Conservation (phyloP, 2,888 invertebrate genomes). For the Sarcophaga variegata region DNA sequence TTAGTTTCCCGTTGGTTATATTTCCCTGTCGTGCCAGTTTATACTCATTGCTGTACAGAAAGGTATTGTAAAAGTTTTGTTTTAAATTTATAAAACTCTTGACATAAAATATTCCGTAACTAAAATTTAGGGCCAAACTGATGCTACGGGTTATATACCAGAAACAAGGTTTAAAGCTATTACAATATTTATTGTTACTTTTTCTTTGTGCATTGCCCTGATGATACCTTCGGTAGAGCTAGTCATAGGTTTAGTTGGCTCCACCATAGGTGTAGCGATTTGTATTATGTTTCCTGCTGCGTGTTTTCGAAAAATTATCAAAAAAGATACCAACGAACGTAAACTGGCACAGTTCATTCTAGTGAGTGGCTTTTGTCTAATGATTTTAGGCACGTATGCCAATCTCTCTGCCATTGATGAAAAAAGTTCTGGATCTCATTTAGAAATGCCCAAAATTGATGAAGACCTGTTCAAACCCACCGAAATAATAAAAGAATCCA, state of each 20-base stretch:
- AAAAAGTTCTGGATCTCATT: slow-evolving; percentile 81
- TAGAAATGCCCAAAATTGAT: slow-evolving; percentile 66
- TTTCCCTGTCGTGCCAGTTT: slow-evolving; percentile 97
- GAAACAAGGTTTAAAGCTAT: slow-evolving; percentile 91
- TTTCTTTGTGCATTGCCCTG: slow-evolving; percentile 90
- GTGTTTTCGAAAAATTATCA: slow-evolving; percentile 92
- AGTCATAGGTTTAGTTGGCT: slow-evolving; percentile 95
- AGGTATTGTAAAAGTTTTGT: slow-evolving; percentile 83
- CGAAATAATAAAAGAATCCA: slow-evolving; percentile 67
- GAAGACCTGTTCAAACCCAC: slow-evolving; percentile 67
- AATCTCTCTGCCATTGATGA: slow-evolving; percentile 90
- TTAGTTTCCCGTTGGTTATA: slow-evolving; percentile 97
- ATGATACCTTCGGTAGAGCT: slow-evolving; percentile 96
- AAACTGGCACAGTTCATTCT: slow-evolving; percentile 91
- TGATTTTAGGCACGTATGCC: slow-evolving; percentile 95
- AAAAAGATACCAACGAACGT: slow-evolving; percentile 92
- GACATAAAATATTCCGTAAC: neutral
- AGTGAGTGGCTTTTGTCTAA: slow-evolving; percentile 91
- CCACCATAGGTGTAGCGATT: slow-evolving; percentile 96
- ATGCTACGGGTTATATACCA: slow-evolving; percentile 90
- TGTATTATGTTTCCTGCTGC: slow-evolving; percentile 96
- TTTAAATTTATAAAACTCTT: neutral
- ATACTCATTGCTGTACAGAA: slow-evolving; percentile 93
- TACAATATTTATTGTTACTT: slow-evolving; percentile 89
- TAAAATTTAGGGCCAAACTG: slow-evolving; percentile 85